Evolutionary conservation across 2,797 vertebrate species (phyloP), one percentile per base, ranked within the genome.

Genomic region (Peromyscus eremicus): DNA sequence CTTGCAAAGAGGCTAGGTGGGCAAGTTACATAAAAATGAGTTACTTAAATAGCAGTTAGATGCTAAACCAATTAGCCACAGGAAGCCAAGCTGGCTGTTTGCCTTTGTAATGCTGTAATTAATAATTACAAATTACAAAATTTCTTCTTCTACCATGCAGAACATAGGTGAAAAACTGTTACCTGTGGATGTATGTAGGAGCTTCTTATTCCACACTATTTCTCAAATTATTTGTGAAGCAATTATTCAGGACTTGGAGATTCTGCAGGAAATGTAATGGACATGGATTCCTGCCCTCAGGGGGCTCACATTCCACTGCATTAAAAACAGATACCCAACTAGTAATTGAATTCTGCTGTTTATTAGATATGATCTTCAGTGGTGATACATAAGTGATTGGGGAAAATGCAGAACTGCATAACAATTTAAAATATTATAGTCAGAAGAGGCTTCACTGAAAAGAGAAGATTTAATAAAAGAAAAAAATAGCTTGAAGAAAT

Each of bases 361-460:
- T 10, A 17, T 89, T 82, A 60, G 1, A n/a, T 77, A 49, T 43
- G 68, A 49, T 80, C 23, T 70, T 32, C 32, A 34, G 13, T 62
- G 40, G 25, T 19, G 57, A 46, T 81, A 52, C 5, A 13, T 8
- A 93, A 77, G 4, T 76, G 32, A 34, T 55, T 25, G 34, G 23
- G 90, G 89, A 71, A 92, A 95, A 88, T 93, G 11, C 8, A 80
- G 8, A 52, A 34, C 5, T 16, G 3, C 25, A 60, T 62, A 16
- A 71, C 71, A 66, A 77, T 90, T 91, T 94, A 46, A 94, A 88
- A 68, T 62, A 70, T 75, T 19, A 52, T 13, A 84, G 32, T 55
- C 25, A 73, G 19, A 79, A 52, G 40, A 80, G 1, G 4, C 11
- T 7, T 88, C 23, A 75, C 11, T 60, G 70, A 46, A 94, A 87